Base-by-base conservation (phyloP, 2,113 vertebrate species). In the Phalacrocorax brasilianus region DNA sequence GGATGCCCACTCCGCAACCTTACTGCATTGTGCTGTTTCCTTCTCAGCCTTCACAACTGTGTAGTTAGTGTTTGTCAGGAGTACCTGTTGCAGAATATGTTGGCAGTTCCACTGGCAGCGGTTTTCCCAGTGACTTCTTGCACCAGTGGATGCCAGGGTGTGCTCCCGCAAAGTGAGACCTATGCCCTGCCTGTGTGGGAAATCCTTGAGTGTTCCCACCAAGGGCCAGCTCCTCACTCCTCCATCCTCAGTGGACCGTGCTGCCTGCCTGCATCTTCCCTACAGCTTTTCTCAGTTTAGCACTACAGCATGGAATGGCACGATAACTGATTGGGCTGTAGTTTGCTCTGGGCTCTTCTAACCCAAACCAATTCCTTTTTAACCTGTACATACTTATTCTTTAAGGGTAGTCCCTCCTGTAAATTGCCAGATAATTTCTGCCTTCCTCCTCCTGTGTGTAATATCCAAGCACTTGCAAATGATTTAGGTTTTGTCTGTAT, bases 131-230 rank as follows among this genome's bases (percentile, higher is more conserved):
- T 38, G 38, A 42, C 8, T 56, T 59, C 63, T 88, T 73, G 61
- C 38, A 50, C 5, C 10, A 47, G 3, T 3, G 5, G 27, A 47
- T 8, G 3, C 47, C 4, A 16, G 58, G 38, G 33, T 71, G 35
- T 59, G 38, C n/a, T 89, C 30, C 63, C 1, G 5, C 42, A 38
- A 50, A 63, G 49, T 19, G 40, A 84, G 30, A 33, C 23, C n/a
- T 8, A 1, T 32, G 27, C 0, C 1, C 33, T 82, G 50, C 35
- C 50, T 22, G 13, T 0, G 1, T 28, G n/a, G 19, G 45, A 91
- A 66, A 32, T 47, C 59, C 50, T 61, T 19, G 42, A 40, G 32
- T 4, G 21, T 30, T 67, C 77, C 45, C 30, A n/a, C 40, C 56
- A 52, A 86, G n/a, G 52, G n/a, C 30, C 49, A 35, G 17, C 21